Evolutionary conservation across 2,797 vertebrate species (phyloP).

Genomic region (Allobates femoralis): DNA sequence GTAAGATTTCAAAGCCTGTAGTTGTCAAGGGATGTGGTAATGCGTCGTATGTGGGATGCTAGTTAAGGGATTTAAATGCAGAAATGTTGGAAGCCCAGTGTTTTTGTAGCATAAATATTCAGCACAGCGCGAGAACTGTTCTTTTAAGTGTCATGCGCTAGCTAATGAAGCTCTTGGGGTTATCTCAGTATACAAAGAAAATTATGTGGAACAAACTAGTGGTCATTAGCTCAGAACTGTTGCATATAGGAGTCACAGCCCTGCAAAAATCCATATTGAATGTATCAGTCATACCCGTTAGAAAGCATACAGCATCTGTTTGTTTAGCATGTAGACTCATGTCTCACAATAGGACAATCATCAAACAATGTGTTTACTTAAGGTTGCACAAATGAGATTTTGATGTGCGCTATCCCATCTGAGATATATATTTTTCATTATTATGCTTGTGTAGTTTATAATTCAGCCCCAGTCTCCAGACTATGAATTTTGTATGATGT

Average conservation of each 20-base stretch:
- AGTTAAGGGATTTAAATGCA: slow-evolving; percentile 59
- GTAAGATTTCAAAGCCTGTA: slow-evolving; percentile 56
- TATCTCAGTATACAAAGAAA: slow-evolving; percentile 54
- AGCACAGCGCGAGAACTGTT: slow-evolving; percentile 33
- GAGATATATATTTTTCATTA: slow-evolving; percentile 32
- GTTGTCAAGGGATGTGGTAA: slow-evolving; percentile 58
- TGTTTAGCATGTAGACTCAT: neutral
- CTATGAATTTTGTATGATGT: slow-evolving; percentile 29
- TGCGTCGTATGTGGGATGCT: slow-evolving; percentile 52
- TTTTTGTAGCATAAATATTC: slow-evolving; percentile 62
- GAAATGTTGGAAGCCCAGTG: slow-evolving; percentile 46
- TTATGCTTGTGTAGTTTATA: slow-evolving; percentile 17
- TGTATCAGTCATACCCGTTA: slow-evolving; percentile 20
- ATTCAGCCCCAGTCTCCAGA: neutral
- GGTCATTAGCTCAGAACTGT: slow-evolving; percentile 35
- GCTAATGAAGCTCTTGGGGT: slow-evolving; percentile 59
- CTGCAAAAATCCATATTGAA: slow-evolving; percentile 2
- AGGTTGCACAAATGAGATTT: slow-evolving; percentile 19
- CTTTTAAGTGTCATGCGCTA: slow-evolving; percentile 54
- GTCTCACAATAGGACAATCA: neutral
- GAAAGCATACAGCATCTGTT: neutral
- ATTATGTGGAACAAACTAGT: slow-evolving; percentile 51
- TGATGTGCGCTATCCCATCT: neutral
- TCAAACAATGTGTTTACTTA: slow-evolving; percentile 15
- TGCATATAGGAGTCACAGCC: neutral